Evolutionary conservation across 2,888 invertebrate species (phyloP).

Genomic region (Calephelis perditalis): DNA sequence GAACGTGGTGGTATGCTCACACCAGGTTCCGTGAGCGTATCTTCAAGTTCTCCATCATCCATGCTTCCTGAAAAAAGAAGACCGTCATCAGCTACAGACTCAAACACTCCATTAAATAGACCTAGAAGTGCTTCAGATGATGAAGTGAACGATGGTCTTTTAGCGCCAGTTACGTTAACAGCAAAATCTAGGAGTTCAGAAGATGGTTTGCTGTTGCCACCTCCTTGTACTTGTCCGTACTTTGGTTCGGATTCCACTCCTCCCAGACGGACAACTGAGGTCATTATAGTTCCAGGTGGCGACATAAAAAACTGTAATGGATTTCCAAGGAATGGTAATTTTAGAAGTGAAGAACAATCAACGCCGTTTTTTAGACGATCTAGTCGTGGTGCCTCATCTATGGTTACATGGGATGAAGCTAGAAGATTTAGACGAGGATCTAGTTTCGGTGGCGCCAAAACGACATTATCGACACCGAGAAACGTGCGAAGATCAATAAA

Average conservation of each 20-base stretch:
- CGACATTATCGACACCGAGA: slow-evolving; percentile 77
- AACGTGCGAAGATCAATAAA: slow-evolving; percentile 57
- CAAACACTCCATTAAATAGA: slow-evolving; percentile 53
- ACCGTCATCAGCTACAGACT: slow-evolving; percentile 57
- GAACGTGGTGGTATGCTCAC: slow-evolving; percentile 68
- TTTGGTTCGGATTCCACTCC: slow-evolving; percentile 83
- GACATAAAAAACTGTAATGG: slow-evolving; percentile 66
- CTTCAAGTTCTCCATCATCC: slow-evolving; percentile 69
- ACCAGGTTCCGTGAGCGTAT: slow-evolving; percentile 65
- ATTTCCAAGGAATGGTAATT: slow-evolving; percentile 51
- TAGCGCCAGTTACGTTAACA: slow-evolving; percentile 56
- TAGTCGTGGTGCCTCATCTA: slow-evolving; percentile 83
- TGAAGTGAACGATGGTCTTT: slow-evolving; percentile 58
- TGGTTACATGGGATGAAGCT: slow-evolving; percentile 87
- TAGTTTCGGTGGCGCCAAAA: slow-evolving; percentile 83
- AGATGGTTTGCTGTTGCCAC: slow-evolving; percentile 80
- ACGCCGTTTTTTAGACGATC: slow-evolving; percentile 70
- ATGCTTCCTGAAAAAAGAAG: slow-evolving; percentile 64
- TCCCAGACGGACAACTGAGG: slow-evolving; percentile 66
- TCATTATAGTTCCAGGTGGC: slow-evolving; percentile 76
- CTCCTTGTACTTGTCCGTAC: slow-evolving; percentile 89
- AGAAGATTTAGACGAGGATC: slow-evolving; percentile 82
- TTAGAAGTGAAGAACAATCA: slow-evolving; percentile 59
- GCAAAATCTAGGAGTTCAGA: slow-evolving; percentile 67
- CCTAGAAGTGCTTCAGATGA: slow-evolving; percentile 67